These are phyloP conservation scores for Calyptomena viridis DNA, from an alignment of 2,113 vertebrate species.

Conservation along the genomic window DNA sequence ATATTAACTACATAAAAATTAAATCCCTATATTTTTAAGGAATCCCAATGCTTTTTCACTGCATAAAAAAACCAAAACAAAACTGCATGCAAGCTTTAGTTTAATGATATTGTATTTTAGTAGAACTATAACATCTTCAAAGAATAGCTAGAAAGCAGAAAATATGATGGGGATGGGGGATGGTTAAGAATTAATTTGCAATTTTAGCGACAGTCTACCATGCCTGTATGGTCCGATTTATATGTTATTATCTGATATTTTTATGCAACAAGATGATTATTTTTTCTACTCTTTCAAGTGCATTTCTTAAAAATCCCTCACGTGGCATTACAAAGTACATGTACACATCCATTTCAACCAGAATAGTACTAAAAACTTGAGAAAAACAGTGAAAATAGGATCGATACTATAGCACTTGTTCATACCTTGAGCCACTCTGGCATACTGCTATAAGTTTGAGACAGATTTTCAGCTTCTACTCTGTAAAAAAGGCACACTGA, in stretches of 20 bases:
- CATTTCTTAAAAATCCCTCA: background rate
- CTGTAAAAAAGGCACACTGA: background rate
- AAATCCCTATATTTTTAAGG: background rate
- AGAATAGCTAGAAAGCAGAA: background rate
- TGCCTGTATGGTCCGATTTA: background rate
- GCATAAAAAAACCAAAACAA: background rate
- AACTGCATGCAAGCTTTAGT: background rate
- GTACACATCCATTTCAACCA: background rate
- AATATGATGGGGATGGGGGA: accelerated
- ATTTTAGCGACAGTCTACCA: background rate
- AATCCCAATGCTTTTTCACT: background rate
- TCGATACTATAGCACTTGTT: background rate
- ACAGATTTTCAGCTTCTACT: background rate
- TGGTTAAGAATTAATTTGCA: background rate
- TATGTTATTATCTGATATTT: background rate
- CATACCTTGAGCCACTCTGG: background rate
- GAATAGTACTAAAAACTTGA: background rate
- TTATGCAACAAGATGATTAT: background rate
- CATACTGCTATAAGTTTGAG: background rate
- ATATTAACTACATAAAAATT: background rate
- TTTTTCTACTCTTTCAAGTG: background rate
- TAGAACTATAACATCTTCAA: background rate
- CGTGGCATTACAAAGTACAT: background rate
- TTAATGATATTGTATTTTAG: background rate
- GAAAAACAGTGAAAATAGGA: background rate